Base-by-base conservation (phyloP, 2,888 invertebrate genomes). In the Labia minor region DNA sequence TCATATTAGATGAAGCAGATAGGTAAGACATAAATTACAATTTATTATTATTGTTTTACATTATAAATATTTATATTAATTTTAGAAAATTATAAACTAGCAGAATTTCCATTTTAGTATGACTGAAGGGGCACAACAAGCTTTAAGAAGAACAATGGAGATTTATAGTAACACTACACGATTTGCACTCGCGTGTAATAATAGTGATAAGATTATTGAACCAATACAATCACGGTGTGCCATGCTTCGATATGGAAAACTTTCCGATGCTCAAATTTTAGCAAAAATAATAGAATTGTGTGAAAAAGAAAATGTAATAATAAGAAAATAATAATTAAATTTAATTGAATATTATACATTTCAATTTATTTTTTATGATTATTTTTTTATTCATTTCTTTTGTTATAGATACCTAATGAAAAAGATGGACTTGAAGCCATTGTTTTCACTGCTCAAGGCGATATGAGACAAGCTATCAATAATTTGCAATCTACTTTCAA, bases 41-140 rank as follows among this genome's bases (percentile, higher is more conserved):
- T 63, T 26, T 19, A 68, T 26, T 66, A 61, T 16, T 64, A 19
- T 16, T 37, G 33, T 19, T 66, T 21, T 65, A 18, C 6, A 18
- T 21, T 26, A 19, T 33, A 65, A 62, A 62, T 64, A 11, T 20
- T 11, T 18, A 14, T 67, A 8, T 66, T 67, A 18, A 1, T 3
- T 16, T 11, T 21, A 18, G n/a, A 63, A 63, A n/a, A 63, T 19
- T 19, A 4, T 19, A 14, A n/a, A n/a, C n/a, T n/a, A n/a, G n/a
- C n/a, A n/a, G n/a, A n/a, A n/a, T n/a, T n/a, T n/a, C n/a, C n/a
- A 21, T 73, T 75, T 65, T 73, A 92, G 96, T 76, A 99, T 99
- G 99, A 99, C 99, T 0, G 97, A 97, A 73, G 97, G 97, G 0
- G 99, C 99, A 0, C 98, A 99, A 77, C 97, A 98, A 78, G 99